Base-by-base conservation (phyloP, 2,888 invertebrate species). In the Phyllotreta cruciferae region DNA sequence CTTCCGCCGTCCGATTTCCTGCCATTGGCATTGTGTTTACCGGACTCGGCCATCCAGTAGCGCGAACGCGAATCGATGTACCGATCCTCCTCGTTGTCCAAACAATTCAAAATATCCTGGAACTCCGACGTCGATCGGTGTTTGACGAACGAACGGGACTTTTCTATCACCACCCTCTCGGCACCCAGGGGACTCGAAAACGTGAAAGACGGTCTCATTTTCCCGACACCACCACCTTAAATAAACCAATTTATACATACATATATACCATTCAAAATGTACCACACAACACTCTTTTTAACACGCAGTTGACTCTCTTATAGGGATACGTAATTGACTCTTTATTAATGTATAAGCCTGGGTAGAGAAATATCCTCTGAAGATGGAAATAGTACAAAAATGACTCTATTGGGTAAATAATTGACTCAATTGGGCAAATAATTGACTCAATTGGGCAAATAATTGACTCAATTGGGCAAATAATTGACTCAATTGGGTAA, bases 51-150 rank as follows among this genome's bases (percentile, higher is more conserved):
- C 9, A 7, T 24, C 24, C 24, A 24, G 24, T 24, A 24, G 24
- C 4, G 24, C 24, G 24, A 24, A 24, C 4, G 24, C 24, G 24
- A 24, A 24, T 24, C 9, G n/a, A 14, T 50, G n/a, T 50, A 14
- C 6, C n/a, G n/a, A 34, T 34, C 24, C 3, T 34, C 24, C 1
- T 42, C 10, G 8, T 39, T n/a, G 6, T 42, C 7, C 7, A 55
- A 9, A 13, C 35, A 14, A 10, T 42, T 11, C 4, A 55, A 10
- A 34, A 42, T 35, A 6, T 42, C 55, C n/a, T 42, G 24, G 8
- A 55, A 55, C 56, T 52, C 10, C 60, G 64, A 39, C 52, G 64
- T 7, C 9, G 50, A 52, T n/a, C 10, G 8, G 11, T 55, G 42
- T 55, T 42, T 42, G 9, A 34, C 34, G 11, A 55, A 55, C 6